These are phyloP conservation scores for Penaeus monodon DNA, from an alignment of 2,888 invertebrate genomes.

Conservation along the genomic window DNA sequence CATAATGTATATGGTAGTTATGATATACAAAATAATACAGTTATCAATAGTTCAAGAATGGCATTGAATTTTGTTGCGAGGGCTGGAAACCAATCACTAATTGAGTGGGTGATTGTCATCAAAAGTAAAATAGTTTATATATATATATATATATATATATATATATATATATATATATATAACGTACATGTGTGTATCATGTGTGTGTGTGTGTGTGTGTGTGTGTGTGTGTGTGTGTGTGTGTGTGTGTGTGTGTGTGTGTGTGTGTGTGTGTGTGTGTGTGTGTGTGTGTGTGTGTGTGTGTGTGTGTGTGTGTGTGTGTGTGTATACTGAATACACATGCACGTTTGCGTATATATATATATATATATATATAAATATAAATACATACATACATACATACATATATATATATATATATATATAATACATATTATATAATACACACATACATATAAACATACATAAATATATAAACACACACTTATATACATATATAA, in stretches of 20 bases:
- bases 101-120: not conserved
- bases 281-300: too few relatives aligned
- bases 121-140: slow-evolving; percentile 25
- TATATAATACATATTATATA: not conserved
- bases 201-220: not conserved
- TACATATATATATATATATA: too few relatives aligned
- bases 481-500: not conserved
- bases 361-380: too few relatives aligned
- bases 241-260: too few relatives aligned
- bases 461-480: not conserved
- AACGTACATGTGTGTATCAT: not conserved
- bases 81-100: not conserved
- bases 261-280: too few relatives aligned
- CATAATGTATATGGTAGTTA: too few relatives aligned
- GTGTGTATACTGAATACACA: too few relatives aligned
- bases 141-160: slow-evolving; percentile 44
- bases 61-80: not conserved
- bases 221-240: too few relatives aligned
- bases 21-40: too few relatives aligned
- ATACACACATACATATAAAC: not conserved
- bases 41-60: not conserved
- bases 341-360: too few relatives aligned
- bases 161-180: slow-evolving; percentile 17
- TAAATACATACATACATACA: too few relatives aligned
- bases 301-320: too few relatives aligned